A percentile compares a stretch with the other conserved stretches of the same genome.
phyloP scores from a whole-genome alignment of 2,888 invertebrate genomes.

The Danaus chrysippus region DNA sequence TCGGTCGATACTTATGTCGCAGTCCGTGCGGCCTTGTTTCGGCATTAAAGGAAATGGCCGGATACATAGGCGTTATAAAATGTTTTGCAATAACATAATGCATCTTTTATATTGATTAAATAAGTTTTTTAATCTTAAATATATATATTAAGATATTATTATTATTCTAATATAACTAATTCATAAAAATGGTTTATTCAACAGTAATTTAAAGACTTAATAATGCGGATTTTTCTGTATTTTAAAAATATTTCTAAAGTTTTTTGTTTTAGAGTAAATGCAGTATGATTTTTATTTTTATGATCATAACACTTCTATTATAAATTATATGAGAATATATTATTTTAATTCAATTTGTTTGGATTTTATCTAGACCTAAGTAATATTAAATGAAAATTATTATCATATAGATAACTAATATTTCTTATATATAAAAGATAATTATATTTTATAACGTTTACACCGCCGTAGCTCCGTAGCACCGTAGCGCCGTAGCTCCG shows the following conservation, averaged over 20 bases:
- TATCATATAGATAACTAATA: not conserved
- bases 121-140: not conserved
- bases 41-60: conserved; percentile 11
- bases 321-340: too few species aligned
- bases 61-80: conserved; percentile 13
- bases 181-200: not conserved
- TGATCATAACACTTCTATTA: too few species aligned
- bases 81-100: conserved; percentile 24
- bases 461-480: conserved; percentile 1
- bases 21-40: conserved; percentile 7
- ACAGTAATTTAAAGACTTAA: too few species aligned
- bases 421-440: not conserved
- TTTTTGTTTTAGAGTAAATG: too few species aligned
- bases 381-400: not conserved
- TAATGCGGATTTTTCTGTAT: too few species aligned
- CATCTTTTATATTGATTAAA: conserved; percentile 21
- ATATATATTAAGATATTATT: not conserved
- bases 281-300: too few species aligned
- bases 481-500: not conserved
- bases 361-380: too few species aligned
- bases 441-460: not conserved
- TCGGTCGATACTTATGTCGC: conserved; percentile 7
- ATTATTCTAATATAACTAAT: not conserved
- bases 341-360: too few species aligned
- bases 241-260: too few species aligned